Conservation (phyloP, 2,797 vertebrate species). For the Podarcis lilfordi region DNA sequence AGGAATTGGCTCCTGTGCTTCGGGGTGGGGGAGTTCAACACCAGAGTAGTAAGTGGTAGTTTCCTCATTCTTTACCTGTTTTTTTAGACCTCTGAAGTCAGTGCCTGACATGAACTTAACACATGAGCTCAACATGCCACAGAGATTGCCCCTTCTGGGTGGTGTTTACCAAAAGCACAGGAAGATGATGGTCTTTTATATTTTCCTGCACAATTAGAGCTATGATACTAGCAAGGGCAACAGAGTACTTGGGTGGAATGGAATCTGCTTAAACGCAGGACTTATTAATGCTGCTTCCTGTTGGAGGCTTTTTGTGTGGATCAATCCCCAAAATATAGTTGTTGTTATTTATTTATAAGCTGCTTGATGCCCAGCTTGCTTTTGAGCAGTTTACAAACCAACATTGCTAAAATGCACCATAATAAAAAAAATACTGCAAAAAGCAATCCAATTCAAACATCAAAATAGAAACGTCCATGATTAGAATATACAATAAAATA, state of each 20-base stretch:
- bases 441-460: no score
- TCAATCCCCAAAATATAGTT: no score
- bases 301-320: no score
- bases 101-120: background rate
- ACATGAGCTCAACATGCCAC: background rate
- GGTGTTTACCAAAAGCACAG: background rate
- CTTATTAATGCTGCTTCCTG: background rate
- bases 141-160: background rate
- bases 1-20: no score
- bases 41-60: background rate
- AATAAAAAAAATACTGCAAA: no score
- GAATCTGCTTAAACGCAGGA: background rate
- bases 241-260: background rate
- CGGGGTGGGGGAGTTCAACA: no score
- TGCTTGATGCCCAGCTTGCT: no score
- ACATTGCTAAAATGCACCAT: no score
- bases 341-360: no score
- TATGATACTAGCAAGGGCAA: background rate
- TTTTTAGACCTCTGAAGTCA: background rate
- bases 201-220: background rate
- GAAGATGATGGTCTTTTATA: background rate
- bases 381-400: no score
- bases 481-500: no score
- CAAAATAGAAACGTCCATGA: no score
- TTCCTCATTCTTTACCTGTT: background rate